Conservation (phyloP, 2,113 vertebrate species). For the Fregata magnificens region DNA sequence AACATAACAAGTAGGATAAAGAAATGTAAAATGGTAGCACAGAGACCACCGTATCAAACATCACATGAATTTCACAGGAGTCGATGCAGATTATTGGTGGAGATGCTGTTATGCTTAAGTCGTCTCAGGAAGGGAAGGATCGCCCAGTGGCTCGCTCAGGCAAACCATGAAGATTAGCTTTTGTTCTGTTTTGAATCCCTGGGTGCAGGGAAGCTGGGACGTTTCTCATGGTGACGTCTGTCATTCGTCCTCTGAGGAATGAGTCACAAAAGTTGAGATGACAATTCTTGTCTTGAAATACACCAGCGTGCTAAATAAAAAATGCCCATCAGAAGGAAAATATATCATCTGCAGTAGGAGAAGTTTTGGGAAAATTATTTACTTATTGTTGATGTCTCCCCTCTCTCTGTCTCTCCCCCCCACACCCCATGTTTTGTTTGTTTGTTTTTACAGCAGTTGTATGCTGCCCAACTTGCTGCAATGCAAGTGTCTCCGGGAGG, state of each 20-base stretch:
- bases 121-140: background rate
- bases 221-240: conserved; percentile 70
- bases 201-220: conserved; percentile 54
- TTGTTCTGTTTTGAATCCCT: conserved; percentile 1
- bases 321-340: conserved; percentile 29
- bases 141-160: background rate
- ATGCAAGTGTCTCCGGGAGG: conserved; percentile 98
- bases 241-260: conserved; percentile 67
- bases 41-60: background rate
- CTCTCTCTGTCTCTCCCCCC: background rate
- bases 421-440: background rate
- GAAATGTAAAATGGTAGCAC: background rate
- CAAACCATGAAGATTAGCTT: background rate
- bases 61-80: background rate
- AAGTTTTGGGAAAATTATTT: conserved; percentile 65
- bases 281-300: conserved; percentile 42
- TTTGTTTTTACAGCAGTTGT: conserved; percentile 86
- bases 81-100: background rate
- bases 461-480: conserved; percentile 95
- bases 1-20: background rate
- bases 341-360: background rate
- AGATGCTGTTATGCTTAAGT: background rate
- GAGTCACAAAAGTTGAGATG: conserved; percentile 40
- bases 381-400: conserved; percentile 71
- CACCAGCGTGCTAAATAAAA: conserved; percentile 56